A percentile compares a stretch with the other conserved stretches of the same genome.
phyloP scores from a whole-genome alignment of 2,888 invertebrate species.

The Cylindroiulus punctatus region DNA sequence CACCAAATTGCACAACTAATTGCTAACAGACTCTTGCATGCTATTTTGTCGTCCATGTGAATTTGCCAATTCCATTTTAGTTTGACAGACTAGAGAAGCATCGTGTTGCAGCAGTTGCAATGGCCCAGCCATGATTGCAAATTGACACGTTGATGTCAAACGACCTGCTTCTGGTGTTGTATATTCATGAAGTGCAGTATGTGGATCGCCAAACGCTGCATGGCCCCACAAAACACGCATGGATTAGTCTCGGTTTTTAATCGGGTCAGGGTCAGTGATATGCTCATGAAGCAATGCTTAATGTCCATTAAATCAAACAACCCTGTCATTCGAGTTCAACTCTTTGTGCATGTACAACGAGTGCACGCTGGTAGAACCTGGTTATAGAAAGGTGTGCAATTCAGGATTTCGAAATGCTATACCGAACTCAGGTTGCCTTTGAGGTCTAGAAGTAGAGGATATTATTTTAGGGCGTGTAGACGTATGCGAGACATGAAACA shows the following conservation, averaged over 20 bases:
- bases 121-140: not conserved
- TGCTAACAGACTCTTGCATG: too few species aligned
- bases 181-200: not conserved
- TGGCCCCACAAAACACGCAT: not conserved
- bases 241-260: constrained; percentile 20
- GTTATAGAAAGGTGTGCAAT: not conserved
- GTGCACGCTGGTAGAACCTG: not conserved
- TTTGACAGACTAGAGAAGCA: too few species aligned
- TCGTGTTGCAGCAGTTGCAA: not conserved
- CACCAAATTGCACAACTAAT: too few species aligned
- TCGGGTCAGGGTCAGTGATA: constrained; percentile 43
- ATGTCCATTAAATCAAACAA: constrained; percentile 40
- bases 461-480: not conserved
- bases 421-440: not conserved
- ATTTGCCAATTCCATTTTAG: too few species aligned
- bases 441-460: not conserved
- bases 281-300: constrained; percentile 10
- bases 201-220: not conserved
- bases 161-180: not conserved
- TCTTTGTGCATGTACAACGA: not conserved
- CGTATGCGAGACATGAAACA: not conserved
- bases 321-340: constrained; percentile 17
- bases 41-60: too few species aligned
- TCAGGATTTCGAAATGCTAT: constrained; percentile 7
- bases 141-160: not conserved